These are phyloP conservation scores for Mormyrus proboscirostris DNA, from an alignment of 2,797 vertebrate genomes.

Conservation along the genomic window DNA sequence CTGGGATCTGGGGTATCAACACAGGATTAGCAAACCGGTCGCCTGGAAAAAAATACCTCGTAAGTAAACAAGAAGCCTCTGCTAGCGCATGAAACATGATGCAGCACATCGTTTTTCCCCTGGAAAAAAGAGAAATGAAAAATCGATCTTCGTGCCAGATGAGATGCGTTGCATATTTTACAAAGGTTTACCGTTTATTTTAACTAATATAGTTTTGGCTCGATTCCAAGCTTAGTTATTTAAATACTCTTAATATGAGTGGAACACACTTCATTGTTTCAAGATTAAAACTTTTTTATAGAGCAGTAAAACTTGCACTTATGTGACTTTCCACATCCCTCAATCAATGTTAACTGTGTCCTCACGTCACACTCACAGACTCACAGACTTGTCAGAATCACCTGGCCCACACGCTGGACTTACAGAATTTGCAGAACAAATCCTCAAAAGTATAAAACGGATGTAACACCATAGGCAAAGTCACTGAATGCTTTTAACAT, in stretches of 20 bases:
- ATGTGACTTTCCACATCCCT: background rate
- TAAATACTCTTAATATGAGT: constrained; percentile 19
- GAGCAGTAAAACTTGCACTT: background rate
- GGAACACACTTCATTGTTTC: background rate
- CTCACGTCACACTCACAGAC: background rate
- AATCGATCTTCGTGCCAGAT: constrained; percentile 60
- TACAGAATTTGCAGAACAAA: background rate
- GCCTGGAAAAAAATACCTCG: constrained; percentile 69
- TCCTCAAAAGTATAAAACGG: background rate
- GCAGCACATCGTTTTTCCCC: constrained; percentile 54
- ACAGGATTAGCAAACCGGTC: constrained; percentile 66
- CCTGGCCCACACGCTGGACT: background rate
- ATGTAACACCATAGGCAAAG: background rate
- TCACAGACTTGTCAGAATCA: background rate
- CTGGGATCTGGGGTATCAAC: constrained; percentile 70
- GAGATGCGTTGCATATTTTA: constrained; percentile 60
- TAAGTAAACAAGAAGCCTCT: constrained; percentile 74
- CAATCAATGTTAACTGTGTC: background rate
- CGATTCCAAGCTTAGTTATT: constrained; percentile 35
- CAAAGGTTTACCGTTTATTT: constrained; percentile 46
- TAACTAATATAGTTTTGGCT: constrained; percentile 39
- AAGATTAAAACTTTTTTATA: background rate
- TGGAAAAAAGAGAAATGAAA: constrained; percentile 35
- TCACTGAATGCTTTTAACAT: background rate
- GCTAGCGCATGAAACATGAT: constrained; percentile 55